Conservation (phyloP, 2,113 vertebrate species). For the Sitta europaea region DNA sequence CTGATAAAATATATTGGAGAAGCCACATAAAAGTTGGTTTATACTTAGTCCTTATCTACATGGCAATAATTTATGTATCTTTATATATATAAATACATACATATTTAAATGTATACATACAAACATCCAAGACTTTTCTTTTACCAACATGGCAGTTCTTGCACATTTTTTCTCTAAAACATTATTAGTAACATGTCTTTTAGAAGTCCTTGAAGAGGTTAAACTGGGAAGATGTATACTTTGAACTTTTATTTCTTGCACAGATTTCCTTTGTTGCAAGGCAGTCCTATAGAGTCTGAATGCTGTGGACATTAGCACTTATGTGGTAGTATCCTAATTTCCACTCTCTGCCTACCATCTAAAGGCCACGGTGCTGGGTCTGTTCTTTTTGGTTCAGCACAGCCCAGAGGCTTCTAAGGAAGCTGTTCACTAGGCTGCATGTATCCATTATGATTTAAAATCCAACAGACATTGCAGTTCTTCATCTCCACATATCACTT, state of each 20-base stretch:
- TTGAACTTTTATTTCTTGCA: neutral
- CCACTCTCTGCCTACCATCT: neutral
- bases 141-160: neutral
- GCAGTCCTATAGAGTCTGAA: neutral
- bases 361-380: neutral
- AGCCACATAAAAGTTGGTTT: neutral
- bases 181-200: neutral
- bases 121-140: neutral
- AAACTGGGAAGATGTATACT: neutral
- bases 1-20: neutral
- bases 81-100: neutral
- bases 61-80: neutral
- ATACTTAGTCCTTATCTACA: neutral
- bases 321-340: neutral
- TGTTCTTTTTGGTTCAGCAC: neutral
- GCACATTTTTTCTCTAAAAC: neutral
- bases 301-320: neutral
- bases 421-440: neutral
- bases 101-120: neutral
- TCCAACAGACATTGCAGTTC: neutral
- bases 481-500: neutral
- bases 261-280: neutral
- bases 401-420: neutral
- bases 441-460: neutral
- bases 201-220: neutral